Conservation (phyloP, 2,888 invertebrate species). For the Camponotus fellah region DNA sequence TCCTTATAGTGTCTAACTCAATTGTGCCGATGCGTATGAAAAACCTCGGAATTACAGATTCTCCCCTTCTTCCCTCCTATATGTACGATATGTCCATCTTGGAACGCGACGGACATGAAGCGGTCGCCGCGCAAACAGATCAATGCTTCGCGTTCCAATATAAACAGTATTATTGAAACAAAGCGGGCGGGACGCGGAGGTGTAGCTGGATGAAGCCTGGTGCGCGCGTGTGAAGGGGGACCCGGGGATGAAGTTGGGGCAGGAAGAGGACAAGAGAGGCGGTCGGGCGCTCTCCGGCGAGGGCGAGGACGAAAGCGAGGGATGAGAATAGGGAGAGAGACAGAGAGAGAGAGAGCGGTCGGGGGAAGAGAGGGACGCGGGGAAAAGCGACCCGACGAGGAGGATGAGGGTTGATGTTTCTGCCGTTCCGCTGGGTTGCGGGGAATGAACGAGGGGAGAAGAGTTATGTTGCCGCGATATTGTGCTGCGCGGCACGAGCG, state of each 20-base stretch:
- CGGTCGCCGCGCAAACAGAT: conserved; percentile 85
- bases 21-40: not conserved
- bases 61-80: conserved; percentile 45
- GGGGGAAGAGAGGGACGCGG: conserved; percentile 33
- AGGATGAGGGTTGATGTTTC: conserved; percentile 84
- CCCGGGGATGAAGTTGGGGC: conserved; percentile 60
- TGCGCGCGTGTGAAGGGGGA: conserved; percentile 65
- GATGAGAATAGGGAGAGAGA: conserved; percentile 40
- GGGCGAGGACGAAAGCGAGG: conserved; percentile 32
- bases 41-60: conserved; percentile 27
- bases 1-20: not conserved
- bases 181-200: conserved; percentile 80
- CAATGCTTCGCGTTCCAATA: conserved; percentile 86
- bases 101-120: conserved; percentile 77
- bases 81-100: conserved; percentile 85
- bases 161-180: conserved; percentile 86
- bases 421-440: conserved; percentile 79
- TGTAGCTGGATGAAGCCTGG: conserved; percentile 75
- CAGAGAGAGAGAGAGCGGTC: conserved; percentile 44
- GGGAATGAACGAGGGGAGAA: conserved; percentile 85
- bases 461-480: conserved; percentile 86
- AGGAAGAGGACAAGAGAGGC: conserved; percentile 53
- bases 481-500: conserved; percentile 85
- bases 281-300: conserved; percentile 56
- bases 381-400: conserved; percentile 61